These are phyloP conservation scores for Turritopsis rubra DNA, from an alignment of 30 jellyfish, hydroid and myxozoan genomes.

Conservation along the genomic window DNA sequence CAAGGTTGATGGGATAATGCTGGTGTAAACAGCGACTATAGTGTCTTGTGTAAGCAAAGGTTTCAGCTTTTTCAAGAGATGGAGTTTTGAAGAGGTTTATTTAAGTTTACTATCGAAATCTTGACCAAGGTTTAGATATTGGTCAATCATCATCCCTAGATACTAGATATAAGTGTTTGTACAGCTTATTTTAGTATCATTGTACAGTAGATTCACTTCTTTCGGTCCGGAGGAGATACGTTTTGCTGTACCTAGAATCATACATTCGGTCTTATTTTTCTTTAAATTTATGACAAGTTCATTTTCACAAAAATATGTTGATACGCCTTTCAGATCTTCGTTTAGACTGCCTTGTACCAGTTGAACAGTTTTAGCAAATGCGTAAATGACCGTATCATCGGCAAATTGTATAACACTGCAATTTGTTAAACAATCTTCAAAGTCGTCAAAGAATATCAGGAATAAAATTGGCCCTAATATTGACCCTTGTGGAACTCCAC, in stretches of 20 bases:
- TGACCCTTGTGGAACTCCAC: no score
- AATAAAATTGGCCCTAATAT: slow-evolving; percentile 47
- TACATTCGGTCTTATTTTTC: slow-evolving; percentile 46
- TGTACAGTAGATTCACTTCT: neutral
- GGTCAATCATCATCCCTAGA: slow-evolving; percentile 1
- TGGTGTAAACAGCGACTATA: slow-evolving; percentile 37
- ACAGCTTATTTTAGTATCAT: neutral
- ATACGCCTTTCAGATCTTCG: neutral
- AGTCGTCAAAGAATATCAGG: slow-evolving; percentile 53
- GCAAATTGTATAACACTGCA: slow-evolving; percentile 49
- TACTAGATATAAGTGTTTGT: neutral
- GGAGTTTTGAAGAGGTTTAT: slow-evolving; percentile 15
- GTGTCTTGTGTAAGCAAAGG: neutral
- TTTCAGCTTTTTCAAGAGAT: slow-evolving; percentile 13
- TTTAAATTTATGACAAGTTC: slow-evolving; percentile 21
- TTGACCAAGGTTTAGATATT: slow-evolving; percentile 8
- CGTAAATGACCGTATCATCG: slow-evolving; percentile 50
- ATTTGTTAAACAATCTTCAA: slow-evolving; percentile 44
- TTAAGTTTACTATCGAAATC: slow-evolving; percentile 1
- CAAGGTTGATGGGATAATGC: slow-evolving; percentile 48
- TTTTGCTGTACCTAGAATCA: slow-evolving; percentile 50
- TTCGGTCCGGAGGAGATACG: slow-evolving; percentile 20
- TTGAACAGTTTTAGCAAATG: slow-evolving; percentile 32
- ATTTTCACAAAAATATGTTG: neutral
- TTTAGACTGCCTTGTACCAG: neutral